A percentile compares a stretch with the other conserved stretches of the same genome.
phyloP scores from a whole-genome alignment of 2,113 vertebrate genomes.

The Pseudopipra pipra region DNA sequence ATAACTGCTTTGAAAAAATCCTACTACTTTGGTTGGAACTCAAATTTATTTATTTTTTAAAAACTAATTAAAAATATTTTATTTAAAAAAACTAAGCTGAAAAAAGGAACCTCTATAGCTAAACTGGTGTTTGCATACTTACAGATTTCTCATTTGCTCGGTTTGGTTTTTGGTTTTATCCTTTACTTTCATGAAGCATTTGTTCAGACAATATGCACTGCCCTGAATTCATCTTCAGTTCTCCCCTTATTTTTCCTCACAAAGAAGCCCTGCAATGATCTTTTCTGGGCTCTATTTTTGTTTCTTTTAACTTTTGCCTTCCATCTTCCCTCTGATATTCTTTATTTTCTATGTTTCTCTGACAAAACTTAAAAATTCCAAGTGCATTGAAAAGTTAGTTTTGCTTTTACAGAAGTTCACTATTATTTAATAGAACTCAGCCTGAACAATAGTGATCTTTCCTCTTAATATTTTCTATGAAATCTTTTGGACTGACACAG shows the following conservation, averaged over 20 bases:
- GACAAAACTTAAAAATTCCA: background rate
- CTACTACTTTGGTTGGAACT: background rate
- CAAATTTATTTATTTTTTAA: background rate
- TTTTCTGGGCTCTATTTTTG: background rate
- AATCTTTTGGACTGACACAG: background rate
- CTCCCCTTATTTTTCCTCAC: background rate
- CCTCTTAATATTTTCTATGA: background rate
- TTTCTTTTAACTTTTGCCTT: background rate
- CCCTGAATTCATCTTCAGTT: background rate
- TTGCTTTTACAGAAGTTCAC: background rate
- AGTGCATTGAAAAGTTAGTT: background rate
- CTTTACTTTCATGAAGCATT: background rate
- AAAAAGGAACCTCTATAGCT: background rate
- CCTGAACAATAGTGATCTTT: background rate
- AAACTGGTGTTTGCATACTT: background rate
- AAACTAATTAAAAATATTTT: background rate
- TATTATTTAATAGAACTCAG: background rate
- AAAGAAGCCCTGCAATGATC: background rate
- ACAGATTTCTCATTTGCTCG: background rate
- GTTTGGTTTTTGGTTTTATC: background rate
- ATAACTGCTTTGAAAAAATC: background rate
- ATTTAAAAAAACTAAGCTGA: background rate
- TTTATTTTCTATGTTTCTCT: background rate
- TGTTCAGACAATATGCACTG: background rate
- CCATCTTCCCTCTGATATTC: background rate